Evolutionary conservation across 2,113 vertebrate species (phyloP).

Genomic region (human (Homo sapiens)): DNA sequence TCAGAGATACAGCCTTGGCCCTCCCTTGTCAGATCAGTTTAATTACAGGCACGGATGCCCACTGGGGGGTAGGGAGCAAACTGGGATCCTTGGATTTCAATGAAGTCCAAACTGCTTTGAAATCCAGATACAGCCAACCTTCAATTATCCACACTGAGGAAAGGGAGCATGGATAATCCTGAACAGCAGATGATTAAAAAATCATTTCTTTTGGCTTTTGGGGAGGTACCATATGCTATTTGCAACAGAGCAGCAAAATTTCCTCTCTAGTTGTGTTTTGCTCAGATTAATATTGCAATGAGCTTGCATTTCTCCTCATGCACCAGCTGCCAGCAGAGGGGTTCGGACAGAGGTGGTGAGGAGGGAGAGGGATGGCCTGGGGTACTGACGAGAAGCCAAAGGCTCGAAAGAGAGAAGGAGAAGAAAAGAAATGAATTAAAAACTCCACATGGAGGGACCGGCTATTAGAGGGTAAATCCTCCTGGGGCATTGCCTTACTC

Average conservation of each 20-base stretch:
- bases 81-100: conserved; percentile 56
- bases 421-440: not conserved
- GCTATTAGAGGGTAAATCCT: not conserved
- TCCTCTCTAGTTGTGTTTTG: conserved; percentile 62
- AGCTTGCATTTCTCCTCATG: conserved; percentile 40
- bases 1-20: not conserved
- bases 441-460: not conserved
- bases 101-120: conserved; percentile 67
- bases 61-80: not conserved
- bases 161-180: conserved; percentile 71
- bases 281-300: conserved; percentile 50
- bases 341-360: not conserved
- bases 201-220: conserved; percentile 69
- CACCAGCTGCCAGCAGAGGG: not conserved
- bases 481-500: not conserved
- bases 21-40: conserved; percentile 49
- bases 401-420: not conserved
- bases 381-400: not conserved
- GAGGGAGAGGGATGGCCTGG: not conserved
- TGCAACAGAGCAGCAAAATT: conserved; percentile 72
- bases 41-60: conserved; percentile 61
- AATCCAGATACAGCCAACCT: conserved; percentile 68
- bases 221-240: conserved; percentile 65
- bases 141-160: conserved; percentile 69
- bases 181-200: conserved; percentile 74